These are phyloP conservation scores for Phrynocephalus guinanensis DNA, from an alignment of 2,797 vertebrate genomes.

Conservation along the genomic window DNA sequence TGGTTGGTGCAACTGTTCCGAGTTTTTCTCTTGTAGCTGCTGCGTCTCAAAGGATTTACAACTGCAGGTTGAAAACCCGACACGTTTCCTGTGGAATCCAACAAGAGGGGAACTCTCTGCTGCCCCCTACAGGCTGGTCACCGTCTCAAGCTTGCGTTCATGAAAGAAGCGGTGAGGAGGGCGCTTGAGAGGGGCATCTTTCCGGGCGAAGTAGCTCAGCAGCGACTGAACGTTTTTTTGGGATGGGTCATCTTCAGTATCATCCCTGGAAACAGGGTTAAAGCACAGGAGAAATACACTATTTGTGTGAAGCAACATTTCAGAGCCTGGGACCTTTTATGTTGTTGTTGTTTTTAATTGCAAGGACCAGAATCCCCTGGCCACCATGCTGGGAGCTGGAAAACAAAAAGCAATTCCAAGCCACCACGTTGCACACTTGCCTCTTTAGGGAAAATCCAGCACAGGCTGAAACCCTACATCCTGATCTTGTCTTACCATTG, in stretches of 20 bases:
- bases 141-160: conserved; percentile 72
- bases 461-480: too few relatives aligned
- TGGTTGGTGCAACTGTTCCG: background rate
- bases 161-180: conserved; percentile 75
- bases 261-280: conserved; percentile 62
- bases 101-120: background rate
- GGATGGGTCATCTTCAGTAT: conserved; percentile 68
- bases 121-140: conserved; percentile 62
- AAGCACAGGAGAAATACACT: background rate
- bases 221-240: conserved; percentile 75
- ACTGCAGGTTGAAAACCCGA: background rate
- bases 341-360: too few relatives aligned
- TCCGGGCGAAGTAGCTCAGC: conserved; percentile 79
- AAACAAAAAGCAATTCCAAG: background rate
- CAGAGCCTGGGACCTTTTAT: too few relatives aligned
- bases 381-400: too few relatives aligned
- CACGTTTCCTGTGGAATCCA: background rate
- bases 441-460: too few relatives aligned
- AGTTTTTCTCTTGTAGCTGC: background rate
- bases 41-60: background rate
- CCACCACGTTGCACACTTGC: too few relatives aligned
- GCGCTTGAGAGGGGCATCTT: conserved; percentile 2
- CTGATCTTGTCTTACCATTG: too few relatives aligned
- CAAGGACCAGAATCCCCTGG: too few relatives aligned
- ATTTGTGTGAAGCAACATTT: too few relatives aligned